phyloP scores from a whole-genome alignment of 2,888 invertebrate genomes.

The Leptopilina myrica region DNA sequence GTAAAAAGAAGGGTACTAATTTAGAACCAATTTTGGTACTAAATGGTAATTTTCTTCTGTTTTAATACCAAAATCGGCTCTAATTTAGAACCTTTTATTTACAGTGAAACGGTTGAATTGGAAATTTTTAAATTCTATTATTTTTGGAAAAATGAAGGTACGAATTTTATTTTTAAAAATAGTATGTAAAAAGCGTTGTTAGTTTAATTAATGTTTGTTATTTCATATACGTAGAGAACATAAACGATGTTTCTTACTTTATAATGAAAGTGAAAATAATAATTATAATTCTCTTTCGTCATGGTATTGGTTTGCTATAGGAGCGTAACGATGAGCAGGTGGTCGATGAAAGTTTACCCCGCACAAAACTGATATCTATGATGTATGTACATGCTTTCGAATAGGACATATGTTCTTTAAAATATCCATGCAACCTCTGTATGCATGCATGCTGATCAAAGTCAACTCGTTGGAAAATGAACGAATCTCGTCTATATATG shows the following conservation, averaged over 20 bases:
- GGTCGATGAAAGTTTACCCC: slow-evolving; percentile 62
- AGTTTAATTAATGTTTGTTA: background rate
- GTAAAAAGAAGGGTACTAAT: too few relatives aligned
- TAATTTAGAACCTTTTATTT: too few relatives aligned
- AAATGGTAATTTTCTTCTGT: too few relatives aligned
- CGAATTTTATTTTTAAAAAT: too few relatives aligned
- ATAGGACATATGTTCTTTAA: slow-evolving; percentile 69
- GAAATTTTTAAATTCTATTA: too few relatives aligned
- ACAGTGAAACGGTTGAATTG: too few relatives aligned
- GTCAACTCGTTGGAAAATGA: slow-evolving; percentile 55
- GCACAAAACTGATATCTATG: slow-evolving; percentile 55
- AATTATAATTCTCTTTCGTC: slow-evolving; percentile 30
- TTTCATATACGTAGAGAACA: too few relatives aligned
- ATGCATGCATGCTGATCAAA: slow-evolving; percentile 54
- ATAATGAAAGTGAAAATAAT: background rate
- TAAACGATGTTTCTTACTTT: too few relatives aligned
- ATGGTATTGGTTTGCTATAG: slow-evolving; percentile 54
- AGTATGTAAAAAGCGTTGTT: too few relatives aligned
- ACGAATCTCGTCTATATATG: slow-evolving; percentile 57
- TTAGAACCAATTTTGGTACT: too few relatives aligned
- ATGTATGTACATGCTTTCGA: slow-evolving; percentile 58
- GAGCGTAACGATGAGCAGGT: slow-evolving; percentile 62
- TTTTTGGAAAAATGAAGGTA: too few relatives aligned
- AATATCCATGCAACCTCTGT: slow-evolving; percentile 67
- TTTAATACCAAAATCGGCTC: too few relatives aligned